phyloP scores from a whole-genome alignment of 2,888 invertebrate species.

The Ecdyonurus torrentis region DNA sequence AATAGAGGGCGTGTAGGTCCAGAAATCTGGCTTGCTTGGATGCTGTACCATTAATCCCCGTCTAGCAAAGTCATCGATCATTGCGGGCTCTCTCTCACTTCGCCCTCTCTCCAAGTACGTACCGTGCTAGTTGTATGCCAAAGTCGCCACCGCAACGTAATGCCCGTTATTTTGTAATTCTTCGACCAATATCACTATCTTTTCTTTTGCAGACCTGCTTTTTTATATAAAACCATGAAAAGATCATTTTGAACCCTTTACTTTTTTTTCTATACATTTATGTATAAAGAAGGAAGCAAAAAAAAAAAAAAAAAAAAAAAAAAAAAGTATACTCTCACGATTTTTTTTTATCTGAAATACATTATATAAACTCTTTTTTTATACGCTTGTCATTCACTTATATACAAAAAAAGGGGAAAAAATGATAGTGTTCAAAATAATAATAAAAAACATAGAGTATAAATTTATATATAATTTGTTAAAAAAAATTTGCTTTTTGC shows the following conservation, averaged over 20 bases:
- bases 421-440: neutral
- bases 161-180: neutral
- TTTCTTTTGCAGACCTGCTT: too few relatives aligned
- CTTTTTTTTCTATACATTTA: neutral
- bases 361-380: neutral
- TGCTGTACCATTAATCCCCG: neutral
- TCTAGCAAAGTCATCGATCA: neutral
- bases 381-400: neutral
- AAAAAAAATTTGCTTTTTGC: neutral
- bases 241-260: neutral
- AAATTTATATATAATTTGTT: neutral
- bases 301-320: neutral
- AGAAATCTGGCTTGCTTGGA: neutral
- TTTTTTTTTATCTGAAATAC: neutral
- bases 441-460: neutral
- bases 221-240: neutral
- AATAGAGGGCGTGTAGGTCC: neutral
- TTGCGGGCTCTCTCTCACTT: too few relatives aligned
- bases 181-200: neutral
- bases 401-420: neutral
- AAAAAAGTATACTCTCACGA: neutral
- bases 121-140: too few relatives aligned
- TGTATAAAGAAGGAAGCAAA: neutral
- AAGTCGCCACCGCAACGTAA: neutral
- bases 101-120: too few relatives aligned